Conservation (phyloP, 2,113 vertebrate genomes). For the Tachycineta bicolor region DNA sequence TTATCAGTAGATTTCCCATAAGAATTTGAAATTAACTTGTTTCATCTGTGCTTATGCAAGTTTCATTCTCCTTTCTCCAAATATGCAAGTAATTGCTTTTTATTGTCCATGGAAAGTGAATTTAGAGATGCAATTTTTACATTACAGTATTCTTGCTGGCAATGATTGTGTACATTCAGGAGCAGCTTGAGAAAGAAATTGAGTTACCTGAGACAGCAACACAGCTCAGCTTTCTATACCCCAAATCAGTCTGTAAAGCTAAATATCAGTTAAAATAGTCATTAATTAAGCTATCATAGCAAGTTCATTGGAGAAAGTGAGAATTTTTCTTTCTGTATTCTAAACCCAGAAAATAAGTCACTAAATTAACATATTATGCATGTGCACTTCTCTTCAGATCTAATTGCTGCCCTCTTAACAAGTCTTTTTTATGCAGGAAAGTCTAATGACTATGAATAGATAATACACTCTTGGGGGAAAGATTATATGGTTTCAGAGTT, state of each 20-base stretch:
- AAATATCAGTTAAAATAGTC: not conserved
- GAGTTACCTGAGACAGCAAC: not conserved
- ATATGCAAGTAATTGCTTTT: conserved; percentile 8
- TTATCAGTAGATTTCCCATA: not conserved
- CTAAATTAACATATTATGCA: not conserved
- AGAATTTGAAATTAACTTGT: not conserved
- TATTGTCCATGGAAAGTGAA: not conserved
- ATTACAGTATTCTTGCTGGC: not conserved
- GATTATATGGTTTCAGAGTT: not conserved
- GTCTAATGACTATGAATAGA: conserved; percentile 4
- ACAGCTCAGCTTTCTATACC: not conserved
- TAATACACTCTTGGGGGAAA: not conserved
- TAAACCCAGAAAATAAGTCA: not conserved
- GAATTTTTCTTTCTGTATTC: not conserved
- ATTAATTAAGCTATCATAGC: not conserved
- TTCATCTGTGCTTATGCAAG: not conserved
- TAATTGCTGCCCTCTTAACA: not conserved
- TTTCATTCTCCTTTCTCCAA: not conserved
- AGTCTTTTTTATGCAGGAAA: not conserved
- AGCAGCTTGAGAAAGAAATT: not conserved
- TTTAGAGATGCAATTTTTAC: not conserved
- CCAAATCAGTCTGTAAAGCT: not conserved
- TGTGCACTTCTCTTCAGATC: not conserved
- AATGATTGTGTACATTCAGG: not conserved
- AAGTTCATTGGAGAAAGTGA: not conserved